Base-by-base conservation (phyloP, 2,113 vertebrate genomes). In the Prietella phreatophila region DNA sequence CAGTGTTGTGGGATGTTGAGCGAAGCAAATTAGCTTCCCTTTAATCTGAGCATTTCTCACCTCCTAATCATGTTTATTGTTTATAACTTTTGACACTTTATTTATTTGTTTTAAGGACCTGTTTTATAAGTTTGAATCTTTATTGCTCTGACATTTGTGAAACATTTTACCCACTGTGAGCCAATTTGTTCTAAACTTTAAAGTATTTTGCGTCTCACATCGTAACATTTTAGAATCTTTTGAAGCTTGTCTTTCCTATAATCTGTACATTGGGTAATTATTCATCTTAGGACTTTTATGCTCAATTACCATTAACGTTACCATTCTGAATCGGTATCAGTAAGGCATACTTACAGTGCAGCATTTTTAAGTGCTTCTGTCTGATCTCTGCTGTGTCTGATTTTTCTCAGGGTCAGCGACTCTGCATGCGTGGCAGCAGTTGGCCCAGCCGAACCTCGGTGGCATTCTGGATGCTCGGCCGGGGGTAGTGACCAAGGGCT, bases 391-490 rank as follows among this genome's bases (percentile, higher is more conserved):
- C 39, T 79, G 33, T 85, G 25, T 22, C 6, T 88, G 17, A 5
- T 19, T 27, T 30, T 22, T 27, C 5, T 5, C 93, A 99, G 98
- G 98, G 91, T 99, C 98, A 63, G 98, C 96, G 87, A 99, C 98
- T n/a, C 96, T 99, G 87, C 98, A 99, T 90, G 98, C 99, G 17
- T 99, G 98, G 98, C 98, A 99, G 94, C 98, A 98, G 95, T 88
- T 99, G 93, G 98, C 98, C 87, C 98, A 99, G 91, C 98, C 98
- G 90, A 96, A 99, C 93, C 95, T 99, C 39, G 98, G 97, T 0
- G 97, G 97, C 60, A 96, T 99, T 91, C 94, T 99, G 92, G 98
- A 99, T 91, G 93, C 96, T 0, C 96, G 98, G 90, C 98, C 98
- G 0, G 98, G 98, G 13, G 98, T 99, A 92, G 96, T 99, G 94